Conservation (phyloP, 2,113 vertebrate genomes). For the Lethenteron camtschaticum region DNA sequence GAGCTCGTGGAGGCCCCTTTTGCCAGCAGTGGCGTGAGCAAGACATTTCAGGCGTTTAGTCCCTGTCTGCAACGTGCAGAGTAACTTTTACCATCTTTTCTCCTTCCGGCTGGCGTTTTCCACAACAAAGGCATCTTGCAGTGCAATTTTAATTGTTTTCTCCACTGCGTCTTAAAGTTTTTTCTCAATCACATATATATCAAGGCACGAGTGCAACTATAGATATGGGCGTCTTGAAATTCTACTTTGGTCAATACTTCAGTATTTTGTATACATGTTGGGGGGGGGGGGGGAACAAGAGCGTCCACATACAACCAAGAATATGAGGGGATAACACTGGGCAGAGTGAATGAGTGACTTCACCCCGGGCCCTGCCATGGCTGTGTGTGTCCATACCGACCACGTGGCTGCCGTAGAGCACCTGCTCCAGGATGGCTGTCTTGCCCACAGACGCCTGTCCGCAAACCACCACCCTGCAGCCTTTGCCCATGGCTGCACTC, state of each 20-base stretch:
- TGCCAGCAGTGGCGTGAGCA: too few species aligned
- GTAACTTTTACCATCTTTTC: too few species aligned
- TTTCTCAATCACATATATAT: too few species aligned
- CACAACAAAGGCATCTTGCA: too few species aligned
- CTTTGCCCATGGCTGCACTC: slow-evolving; percentile 47
- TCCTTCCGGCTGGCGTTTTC: too few species aligned
- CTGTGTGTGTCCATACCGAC: slow-evolving; percentile 32
- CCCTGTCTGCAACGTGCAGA: too few species aligned
- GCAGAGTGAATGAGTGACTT: neutral
- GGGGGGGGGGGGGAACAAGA: neutral
- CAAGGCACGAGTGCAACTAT: too few species aligned
- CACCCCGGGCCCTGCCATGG: neutral
- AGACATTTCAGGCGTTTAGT: too few species aligned
- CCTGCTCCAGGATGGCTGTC: slow-evolving; percentile 68
- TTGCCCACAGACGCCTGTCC: slow-evolving; percentile 66
- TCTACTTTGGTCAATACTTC: neutral
- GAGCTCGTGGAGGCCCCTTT: too few species aligned
- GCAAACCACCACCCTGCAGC: slow-evolving; percentile 77
- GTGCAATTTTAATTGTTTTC: too few species aligned
- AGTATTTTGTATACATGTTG: neutral
- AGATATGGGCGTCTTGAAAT: neutral
- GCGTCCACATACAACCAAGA: slow-evolving; percentile 6
- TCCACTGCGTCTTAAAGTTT: too few species aligned
- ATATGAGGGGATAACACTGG: neutral
- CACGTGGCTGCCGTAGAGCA: slow-evolving; percentile 54